phyloP scores from a whole-genome alignment of 1,140 invertebrate species.

The Contarinia nasturtii region DNA sequence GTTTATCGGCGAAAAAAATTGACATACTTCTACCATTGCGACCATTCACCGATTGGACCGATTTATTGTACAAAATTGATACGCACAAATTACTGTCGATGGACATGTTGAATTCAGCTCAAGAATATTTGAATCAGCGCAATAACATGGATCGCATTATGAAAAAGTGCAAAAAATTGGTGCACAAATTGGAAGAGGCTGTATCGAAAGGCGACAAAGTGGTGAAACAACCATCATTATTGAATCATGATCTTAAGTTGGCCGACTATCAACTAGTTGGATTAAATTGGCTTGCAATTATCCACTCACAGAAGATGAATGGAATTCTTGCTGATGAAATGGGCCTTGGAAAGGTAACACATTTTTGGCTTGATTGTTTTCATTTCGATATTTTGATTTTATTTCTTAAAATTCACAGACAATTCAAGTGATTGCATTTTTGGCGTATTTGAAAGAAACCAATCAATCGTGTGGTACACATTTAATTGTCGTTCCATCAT shows the following conservation, averaged over 20 bases:
- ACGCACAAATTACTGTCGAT: slow-evolving; percentile 41
- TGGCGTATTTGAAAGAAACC: slow-evolving; percentile 69
- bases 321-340: slow-evolving; percentile 87
- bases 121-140: slow-evolving; percentile 46
- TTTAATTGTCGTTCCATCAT: slow-evolving; percentile 80
- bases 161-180: slow-evolving; percentile 53
- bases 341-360: slow-evolving; percentile 55
- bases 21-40: slow-evolving; percentile 41
- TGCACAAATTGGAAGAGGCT: slow-evolving; percentile 46
- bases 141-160: slow-evolving; percentile 48
- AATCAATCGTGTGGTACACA: slow-evolving; percentile 50
- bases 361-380: no score
- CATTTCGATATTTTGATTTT: no score
- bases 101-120: slow-evolving; percentile 50
- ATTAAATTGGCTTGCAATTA: slow-evolving; percentile 80
- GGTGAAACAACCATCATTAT: slow-evolving; percentile 39
- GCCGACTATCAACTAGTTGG: slow-evolving; percentile 85
- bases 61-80: slow-evolving; percentile 52
- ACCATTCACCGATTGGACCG: slow-evolving; percentile 51
- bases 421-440: slow-evolving; percentile 74
- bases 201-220: slow-evolving; percentile 48
- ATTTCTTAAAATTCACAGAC: no score
- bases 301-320: slow-evolving; percentile 77
- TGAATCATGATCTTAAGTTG: slow-evolving; percentile 40
- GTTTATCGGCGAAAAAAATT: slow-evolving; percentile 54